Percentiles rank a stretch among this genome's conserved stretches.
Conservation (phyloP, 2,797 vertebrate genomes). For the Echeneis naucrates region DNA sequence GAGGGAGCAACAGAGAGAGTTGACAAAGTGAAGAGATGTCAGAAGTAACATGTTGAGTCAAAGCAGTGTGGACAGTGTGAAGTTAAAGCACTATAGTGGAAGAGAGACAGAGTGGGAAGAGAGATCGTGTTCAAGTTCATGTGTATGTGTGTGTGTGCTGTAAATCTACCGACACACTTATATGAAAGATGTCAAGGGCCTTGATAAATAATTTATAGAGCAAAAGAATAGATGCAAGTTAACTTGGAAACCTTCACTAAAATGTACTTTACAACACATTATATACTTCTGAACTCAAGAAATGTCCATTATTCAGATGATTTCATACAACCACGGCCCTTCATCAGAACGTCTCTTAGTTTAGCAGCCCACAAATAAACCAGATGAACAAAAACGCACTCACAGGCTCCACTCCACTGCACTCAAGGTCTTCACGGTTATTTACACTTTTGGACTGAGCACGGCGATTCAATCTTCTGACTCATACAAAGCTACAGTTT, state of each 20-base stretch:
- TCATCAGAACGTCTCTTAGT: slow-evolving; percentile 44
- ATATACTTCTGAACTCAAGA: slow-evolving; percentile 30
- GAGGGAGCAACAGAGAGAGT: neutral
- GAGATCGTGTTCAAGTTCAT: slow-evolving; percentile 14
- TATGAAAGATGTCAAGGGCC: slow-evolving; percentile 42
- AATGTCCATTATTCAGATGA: slow-evolving; percentile 48
- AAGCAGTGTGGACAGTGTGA: neutral
- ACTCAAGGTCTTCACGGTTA: slow-evolving; percentile 54
- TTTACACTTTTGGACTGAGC: slow-evolving; percentile 65
- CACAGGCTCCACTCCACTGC: slow-evolving; percentile 49
- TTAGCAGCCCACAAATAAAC: slow-evolving; percentile 48
- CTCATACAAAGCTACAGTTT: slow-evolving; percentile 64
- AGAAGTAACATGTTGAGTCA: slow-evolving; percentile 21
- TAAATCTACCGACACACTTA: slow-evolving; percentile 27
- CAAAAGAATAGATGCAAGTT: slow-evolving; percentile 28
- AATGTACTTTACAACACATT: slow-evolving; percentile 25
- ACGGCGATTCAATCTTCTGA: slow-evolving; percentile 59
- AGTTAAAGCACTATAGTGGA: slow-evolving; percentile 14
- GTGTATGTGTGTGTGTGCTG: slow-evolving; percentile 1
- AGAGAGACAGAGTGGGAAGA: neutral
- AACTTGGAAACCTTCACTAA: slow-evolving; percentile 31
- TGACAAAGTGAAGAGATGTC: slow-evolving; percentile 11
- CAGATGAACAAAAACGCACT: slow-evolving; percentile 47
- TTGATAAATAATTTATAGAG: slow-evolving; percentile 60
- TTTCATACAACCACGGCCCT: slow-evolving; percentile 28